Base-by-base conservation (phyloP, 2,113 vertebrate genomes). In the Apistogramma diplotaenia region DNA sequence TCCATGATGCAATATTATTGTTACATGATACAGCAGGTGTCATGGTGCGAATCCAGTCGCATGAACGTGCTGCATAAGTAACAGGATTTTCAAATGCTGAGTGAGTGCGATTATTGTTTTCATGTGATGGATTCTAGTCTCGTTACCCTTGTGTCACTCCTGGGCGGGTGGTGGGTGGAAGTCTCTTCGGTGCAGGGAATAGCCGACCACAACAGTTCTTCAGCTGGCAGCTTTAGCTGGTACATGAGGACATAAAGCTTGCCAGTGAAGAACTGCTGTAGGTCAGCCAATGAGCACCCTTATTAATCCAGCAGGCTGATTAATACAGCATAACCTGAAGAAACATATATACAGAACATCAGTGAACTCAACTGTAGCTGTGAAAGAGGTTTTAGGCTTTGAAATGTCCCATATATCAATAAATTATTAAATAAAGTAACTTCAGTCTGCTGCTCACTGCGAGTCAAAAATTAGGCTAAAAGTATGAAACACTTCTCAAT, bases 221-320 rank as follows among this genome's bases (percentile, higher is more conserved):
- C 98, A 99, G 99, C 98, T 99, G 98, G 98, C 98, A 99, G 98
- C 98, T 99, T 99, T 99, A 99, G 98, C 96, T 96, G 96, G 86
- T 94, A 95, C 93, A 96, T 92, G 96, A 95, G 95, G 96, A 99
- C 98, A 97, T 99, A 99, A 99, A 99, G 98, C 98, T 97, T 97
- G 98, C 98, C 98, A 99, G 98, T 98, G 98, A 99, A 99, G 98
- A 99, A 99, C 98, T 99, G 97, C 96, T 98, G 97, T 96, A 91
- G 95, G 96, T 97, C 95, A 96, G 98, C 98, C 98, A 97, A 18
- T 62, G 53, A 88, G 86, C 88, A 76, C 71, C 61, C 19, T 18
- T 4, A 11, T 18, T 4, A 11, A 37, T 70, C 92, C 85, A 31
- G 7, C 25, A 35, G 31, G 29, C n/a, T 8, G 76, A 33, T 58